Percentiles rank a stretch among this genome's conserved stretches.
Conservation (phyloP, 2,797 vertebrate species). For the Antrozous pallidus region DNA sequence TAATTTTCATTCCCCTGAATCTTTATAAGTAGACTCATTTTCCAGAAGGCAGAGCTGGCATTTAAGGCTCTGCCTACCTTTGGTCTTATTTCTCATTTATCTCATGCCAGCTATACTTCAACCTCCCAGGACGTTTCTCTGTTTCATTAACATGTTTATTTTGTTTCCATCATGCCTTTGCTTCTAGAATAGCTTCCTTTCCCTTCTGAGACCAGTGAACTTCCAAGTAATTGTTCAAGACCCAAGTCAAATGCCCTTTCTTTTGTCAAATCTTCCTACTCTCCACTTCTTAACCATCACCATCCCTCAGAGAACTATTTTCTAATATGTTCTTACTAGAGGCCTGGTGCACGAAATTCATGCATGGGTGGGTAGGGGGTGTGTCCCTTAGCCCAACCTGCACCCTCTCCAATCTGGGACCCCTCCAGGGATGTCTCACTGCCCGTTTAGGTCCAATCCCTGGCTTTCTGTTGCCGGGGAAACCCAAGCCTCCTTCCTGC, state of each 20-base stretch:
- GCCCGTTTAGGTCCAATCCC: no score
- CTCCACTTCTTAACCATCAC: background rate
- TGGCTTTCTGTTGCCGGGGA: no score
- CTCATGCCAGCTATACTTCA: background rate
- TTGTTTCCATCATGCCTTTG: background rate
- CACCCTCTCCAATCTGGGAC: no score
- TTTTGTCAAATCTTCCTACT: background rate
- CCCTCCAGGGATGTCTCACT: no score
- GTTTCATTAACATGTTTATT: constrained; percentile 3
- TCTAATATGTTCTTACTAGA: background rate
- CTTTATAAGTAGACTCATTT: background rate
- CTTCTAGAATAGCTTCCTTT: background rate
- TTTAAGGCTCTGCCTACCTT: background rate
- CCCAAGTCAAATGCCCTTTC: background rate
- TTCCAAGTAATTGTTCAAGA: constrained; percentile 11
- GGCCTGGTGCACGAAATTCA: no score
- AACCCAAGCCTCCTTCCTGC: no score
- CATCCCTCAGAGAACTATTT: background rate
- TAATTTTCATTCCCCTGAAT: background rate
- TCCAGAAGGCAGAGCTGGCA: background rate
- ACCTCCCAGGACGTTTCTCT: background rate
- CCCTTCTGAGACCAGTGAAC: background rate
- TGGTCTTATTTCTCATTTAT: constrained; percentile 16
- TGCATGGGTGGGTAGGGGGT: no score
- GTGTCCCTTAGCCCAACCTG: no score